Evolutionary conservation across 2,888 invertebrate genomes (phyloP).

Genomic region (Galerucella pusilla): DNA sequence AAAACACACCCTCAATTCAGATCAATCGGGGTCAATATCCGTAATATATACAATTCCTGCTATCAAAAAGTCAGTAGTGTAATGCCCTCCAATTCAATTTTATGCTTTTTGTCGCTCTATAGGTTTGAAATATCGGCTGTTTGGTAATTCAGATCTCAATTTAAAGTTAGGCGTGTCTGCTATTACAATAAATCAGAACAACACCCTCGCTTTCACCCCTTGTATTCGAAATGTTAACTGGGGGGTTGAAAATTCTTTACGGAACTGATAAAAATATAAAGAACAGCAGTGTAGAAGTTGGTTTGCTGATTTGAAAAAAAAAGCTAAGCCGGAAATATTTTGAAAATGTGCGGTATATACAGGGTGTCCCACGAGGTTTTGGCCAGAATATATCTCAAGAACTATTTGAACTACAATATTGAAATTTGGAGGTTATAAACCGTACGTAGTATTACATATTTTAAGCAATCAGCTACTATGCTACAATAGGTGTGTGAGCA

Average conservation of each 20-base stretch:
- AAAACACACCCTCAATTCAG: not conserved
- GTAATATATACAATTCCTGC: slow-evolving; percentile 16
- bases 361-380: too few species aligned
- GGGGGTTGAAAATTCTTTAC: slow-evolving; percentile 34
- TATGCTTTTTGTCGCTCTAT: slow-evolving; percentile 63
- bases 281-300: not conserved
- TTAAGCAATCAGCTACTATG: too few species aligned
- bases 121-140: slow-evolving; percentile 48
- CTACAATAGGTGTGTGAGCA: too few species aligned
- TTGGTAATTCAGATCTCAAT: slow-evolving; percentile 66
- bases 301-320: slow-evolving; percentile 9
- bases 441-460: too few species aligned
- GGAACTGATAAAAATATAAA: slow-evolving; percentile 9
- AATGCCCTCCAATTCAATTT: slow-evolving; percentile 62
- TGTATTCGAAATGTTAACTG: slow-evolving; percentile 30
- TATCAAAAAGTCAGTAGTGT: slow-evolving; percentile 43
- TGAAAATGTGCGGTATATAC: not conserved
- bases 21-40: not conserved
- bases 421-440: too few species aligned
- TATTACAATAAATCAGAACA: slow-evolving; percentile 65
- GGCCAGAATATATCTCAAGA: too few species aligned
- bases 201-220: slow-evolving; percentile 44
- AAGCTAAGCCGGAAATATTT: not conserved
- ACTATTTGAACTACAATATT: too few species aligned
- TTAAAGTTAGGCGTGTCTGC: slow-evolving; percentile 65